Evolutionary conservation across 2,888 invertebrate genomes (phyloP), one percentile per base, ranked within the genome.

Genomic region (Crepidodera aurea): DNA sequence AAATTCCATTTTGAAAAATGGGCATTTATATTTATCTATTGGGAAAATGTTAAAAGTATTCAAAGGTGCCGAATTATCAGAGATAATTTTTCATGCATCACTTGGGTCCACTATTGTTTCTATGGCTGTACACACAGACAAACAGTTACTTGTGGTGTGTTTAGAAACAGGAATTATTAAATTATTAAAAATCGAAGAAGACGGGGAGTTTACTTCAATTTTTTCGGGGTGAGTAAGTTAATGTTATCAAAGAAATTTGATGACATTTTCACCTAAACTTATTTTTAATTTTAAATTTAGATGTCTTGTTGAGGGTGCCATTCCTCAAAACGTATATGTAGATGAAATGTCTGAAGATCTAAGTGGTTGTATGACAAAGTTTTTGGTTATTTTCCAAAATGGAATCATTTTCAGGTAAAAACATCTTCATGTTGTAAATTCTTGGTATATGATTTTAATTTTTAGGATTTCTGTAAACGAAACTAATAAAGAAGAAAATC

Each of bases 31-130:
- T 50, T 62, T 66, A 19, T 60, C 59, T 32, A 44, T 66, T 22
- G 51, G 69, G 16, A 62, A 62, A 12, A 51, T 60, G 3, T 57
- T 72, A 32, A 66, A 57, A 39, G 62, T 71, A 46, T 69, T 70
- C 42, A 39, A 62, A 51, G 66, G 68, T 56, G 62, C 40, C 37
- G 46, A 61, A 22, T 66, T 62, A 34, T 58, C 63, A 16, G 34
- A 51, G 10, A 16, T 70, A 1, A 34, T 66, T 40, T 69, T 68
- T 55, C 60, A 68, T 34, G 60, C 29, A 1, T 32, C 29, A 32
- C 66, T 68, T 58, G 63, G 69, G 8, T 18, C 50, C 2, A 13
- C 48, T 4, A 58, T 72, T 34, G 68, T 66, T 56, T 59, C 46
- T 22, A 65, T 70, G 46, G 56, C 57, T 19, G 39, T 66, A 13